Evolutionary conservation across 2,113 vertebrate species (phyloP).

Genomic region (Gila orcuttii): DNA sequence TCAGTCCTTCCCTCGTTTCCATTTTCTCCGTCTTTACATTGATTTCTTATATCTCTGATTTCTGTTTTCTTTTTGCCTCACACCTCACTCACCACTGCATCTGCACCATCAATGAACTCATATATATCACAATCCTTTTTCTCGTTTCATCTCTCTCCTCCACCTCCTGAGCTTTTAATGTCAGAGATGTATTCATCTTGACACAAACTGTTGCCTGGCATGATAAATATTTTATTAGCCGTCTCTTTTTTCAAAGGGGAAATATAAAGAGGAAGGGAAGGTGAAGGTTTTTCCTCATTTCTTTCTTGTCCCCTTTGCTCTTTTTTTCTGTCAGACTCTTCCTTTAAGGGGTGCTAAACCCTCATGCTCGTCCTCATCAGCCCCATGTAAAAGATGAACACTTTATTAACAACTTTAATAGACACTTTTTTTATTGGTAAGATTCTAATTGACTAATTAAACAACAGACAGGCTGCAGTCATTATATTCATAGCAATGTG

Average conservation of each 20-base stretch:
- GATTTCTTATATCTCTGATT: slow-evolving; percentile 3
- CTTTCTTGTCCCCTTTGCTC: slow-evolving; percentile 12
- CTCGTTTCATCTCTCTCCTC: slow-evolving; percentile 54
- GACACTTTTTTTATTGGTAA: neutral
- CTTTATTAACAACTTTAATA: neutral
- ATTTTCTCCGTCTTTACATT: slow-evolving; percentile 19
- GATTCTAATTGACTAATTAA: slow-evolving; percentile 11
- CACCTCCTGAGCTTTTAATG: slow-evolving; percentile 68
- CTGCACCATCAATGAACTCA: slow-evolving; percentile 52
- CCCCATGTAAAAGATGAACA: neutral
- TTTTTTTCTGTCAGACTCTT: slow-evolving; percentile 53
- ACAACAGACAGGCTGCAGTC: neutral
- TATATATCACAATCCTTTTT: slow-evolving; percentile 22
- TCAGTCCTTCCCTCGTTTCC: neutral
- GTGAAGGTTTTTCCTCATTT: slow-evolving; percentile 59
- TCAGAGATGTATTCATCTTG: slow-evolving; percentile 58
- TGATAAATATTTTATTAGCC: slow-evolving; percentile 79
- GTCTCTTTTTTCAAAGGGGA: slow-evolving; percentile 69
- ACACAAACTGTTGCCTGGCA: slow-evolving; percentile 74
- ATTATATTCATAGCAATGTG: slow-evolving; percentile 19
- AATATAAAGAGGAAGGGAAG: slow-evolving; percentile 73
- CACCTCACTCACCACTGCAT: slow-evolving; percentile 46
- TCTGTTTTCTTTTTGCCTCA: neutral
- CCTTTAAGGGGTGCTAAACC: neutral
- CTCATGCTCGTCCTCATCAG: neutral